Conservation (phyloP, 2,888 invertebrate species). For the Ichneumoninae sp. region DNA sequence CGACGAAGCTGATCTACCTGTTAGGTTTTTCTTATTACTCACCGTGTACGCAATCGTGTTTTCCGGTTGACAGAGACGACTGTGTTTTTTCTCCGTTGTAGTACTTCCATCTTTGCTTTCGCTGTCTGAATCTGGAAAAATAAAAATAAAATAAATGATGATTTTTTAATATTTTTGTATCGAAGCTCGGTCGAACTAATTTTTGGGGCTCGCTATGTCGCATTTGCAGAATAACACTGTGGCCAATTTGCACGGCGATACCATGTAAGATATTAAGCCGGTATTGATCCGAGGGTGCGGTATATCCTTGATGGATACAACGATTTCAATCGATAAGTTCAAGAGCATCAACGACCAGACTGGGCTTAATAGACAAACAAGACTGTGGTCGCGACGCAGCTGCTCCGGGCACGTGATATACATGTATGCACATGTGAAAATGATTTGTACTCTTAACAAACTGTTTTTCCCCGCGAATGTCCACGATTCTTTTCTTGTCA, state of each 20-base stretch:
- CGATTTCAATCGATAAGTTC: constrained; percentile 64
- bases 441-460: not conserved
- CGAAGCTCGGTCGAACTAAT: not conserved
- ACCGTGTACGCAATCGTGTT: constrained; percentile 93
- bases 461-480: not conserved
- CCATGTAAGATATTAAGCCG: not conserved
- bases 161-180: not conserved
- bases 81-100: constrained; percentile 86
- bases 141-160: not conserved
- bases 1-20: not conserved
- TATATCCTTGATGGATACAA: constrained; percentile 34
- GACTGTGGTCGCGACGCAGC: constrained; percentile 26
- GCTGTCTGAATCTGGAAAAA: constrained; percentile 87
- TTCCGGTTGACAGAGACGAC: constrained; percentile 87
- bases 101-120: constrained; percentile 85
- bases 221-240: not conserved
- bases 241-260: not conserved
- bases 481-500: no score
- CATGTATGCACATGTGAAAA: not conserved
- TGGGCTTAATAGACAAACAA: constrained; percentile 56
- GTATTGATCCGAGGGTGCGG: not conserved
- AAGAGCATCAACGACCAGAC: constrained; percentile 54
- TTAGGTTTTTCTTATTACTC: constrained; percentile 78
- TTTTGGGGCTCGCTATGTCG: not conserved
- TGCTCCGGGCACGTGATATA: constrained; percentile 50